A percentile compares a stretch with the other conserved stretches of the same genome.
These are phyloP conservation scores for Conger conger DNA, from an alignment of 2,113 vertebrate species.

Conservation along the genomic window DNA sequence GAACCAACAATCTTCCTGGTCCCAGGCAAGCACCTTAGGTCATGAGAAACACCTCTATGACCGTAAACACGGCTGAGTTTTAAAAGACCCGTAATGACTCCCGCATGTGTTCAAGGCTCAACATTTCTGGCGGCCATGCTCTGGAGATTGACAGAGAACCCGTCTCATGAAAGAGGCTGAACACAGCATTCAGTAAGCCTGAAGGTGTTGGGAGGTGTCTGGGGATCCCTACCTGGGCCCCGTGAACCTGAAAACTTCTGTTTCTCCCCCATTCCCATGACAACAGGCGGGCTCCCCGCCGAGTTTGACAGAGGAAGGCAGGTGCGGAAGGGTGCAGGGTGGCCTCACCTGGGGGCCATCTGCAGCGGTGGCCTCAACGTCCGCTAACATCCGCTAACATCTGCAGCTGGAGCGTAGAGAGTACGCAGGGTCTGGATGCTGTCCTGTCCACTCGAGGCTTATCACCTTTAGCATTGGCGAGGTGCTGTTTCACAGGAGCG, in stretches of 20 bases:
- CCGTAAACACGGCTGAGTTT: neutral
- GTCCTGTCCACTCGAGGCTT: neutral
- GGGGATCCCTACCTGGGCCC: neutral
- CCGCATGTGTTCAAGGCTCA: neutral
- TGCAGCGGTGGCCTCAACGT: neutral
- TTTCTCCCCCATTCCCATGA: neutral
- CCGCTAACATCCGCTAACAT: neutral
- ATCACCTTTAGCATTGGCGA: neutral
- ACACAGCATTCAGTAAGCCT: neutral
- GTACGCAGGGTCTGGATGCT: neutral
- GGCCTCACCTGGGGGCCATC: neutral
- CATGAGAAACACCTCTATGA: neutral
- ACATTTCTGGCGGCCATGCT: neutral
- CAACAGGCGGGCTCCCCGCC: too few relatives aligned
- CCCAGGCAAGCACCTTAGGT: too few relatives aligned
- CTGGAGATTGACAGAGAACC: neutral
- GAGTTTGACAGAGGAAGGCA: neutral
- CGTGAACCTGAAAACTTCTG: neutral
- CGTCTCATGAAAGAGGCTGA: neutral
- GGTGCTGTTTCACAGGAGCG: neutral
- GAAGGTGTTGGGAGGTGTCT: neutral
- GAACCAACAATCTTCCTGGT: too few relatives aligned
- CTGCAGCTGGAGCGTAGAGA: neutral
- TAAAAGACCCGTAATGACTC: neutral
- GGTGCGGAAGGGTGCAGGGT: neutral